phyloP scores from a whole-genome alignment of 2,113 vertebrate species.

The Pygoscelis antarcticus region DNA sequence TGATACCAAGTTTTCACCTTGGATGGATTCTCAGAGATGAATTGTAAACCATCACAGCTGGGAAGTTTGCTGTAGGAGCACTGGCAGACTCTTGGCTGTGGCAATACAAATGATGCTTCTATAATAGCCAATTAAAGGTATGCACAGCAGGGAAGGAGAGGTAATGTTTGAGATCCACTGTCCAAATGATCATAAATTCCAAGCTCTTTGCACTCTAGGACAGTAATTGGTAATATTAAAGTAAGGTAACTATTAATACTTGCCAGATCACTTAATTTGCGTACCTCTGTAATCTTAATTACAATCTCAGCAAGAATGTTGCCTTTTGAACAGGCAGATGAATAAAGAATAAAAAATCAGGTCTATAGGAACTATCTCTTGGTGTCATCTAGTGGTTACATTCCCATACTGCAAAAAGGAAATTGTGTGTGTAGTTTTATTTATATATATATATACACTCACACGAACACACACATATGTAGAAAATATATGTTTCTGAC shows the following conservation, averaged over 20 bases:
- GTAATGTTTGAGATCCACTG: slow-evolving; percentile 31
- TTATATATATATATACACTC: not conserved
- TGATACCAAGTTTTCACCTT: not conserved
- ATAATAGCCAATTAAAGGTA: slow-evolving; percentile 12
- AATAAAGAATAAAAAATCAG: slow-evolving; percentile 72
- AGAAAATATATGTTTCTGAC: slow-evolving; percentile 54
- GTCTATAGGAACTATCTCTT: slow-evolving; percentile 86
- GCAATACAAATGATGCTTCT: not conserved
- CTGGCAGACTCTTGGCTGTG: not conserved
- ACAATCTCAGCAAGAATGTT: slow-evolving; percentile 71
- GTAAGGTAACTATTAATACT: slow-evolving; percentile 63
- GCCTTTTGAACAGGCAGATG: slow-evolving; percentile 56
- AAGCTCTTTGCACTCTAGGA: slow-evolving; percentile 60
- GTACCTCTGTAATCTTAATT: slow-evolving; percentile 73
- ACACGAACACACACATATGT: not conserved
- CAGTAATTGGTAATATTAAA: slow-evolving; percentile 70
- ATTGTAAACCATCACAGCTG: not conserved
- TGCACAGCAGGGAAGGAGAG: not conserved
- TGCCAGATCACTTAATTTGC: slow-evolving; percentile 65
- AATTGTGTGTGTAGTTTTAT: not conserved
- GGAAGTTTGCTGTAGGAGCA: not conserved
- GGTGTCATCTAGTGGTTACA: slow-evolving; percentile 97
- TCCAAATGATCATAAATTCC: slow-evolving; percentile 46
- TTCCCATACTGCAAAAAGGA: slow-evolving; percentile 84
- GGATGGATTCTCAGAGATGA: not conserved